Base-by-base conservation (phyloP, 2,888 invertebrate species). In the Thereva unica region DNA sequence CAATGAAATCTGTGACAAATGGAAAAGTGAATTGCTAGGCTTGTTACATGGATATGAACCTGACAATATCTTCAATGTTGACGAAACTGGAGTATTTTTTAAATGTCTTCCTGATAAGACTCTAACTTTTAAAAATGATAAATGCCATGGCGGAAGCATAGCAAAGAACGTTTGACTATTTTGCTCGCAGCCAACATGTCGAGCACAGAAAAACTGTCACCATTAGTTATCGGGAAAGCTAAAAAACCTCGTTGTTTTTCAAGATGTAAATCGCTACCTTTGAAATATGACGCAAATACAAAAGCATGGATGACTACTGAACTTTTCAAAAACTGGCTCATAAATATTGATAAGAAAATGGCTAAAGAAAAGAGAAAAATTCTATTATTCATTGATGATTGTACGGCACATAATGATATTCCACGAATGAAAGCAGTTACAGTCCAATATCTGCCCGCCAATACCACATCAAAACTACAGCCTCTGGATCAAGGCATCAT, bases 71-170 rank as follows among this genome's bases (percentile, higher is more conserved):
- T 63, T 44, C 4, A 70, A 69, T 50, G 57, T 64, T 4, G 74
- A 75, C 70, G 76, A 75, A 71, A 74, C 71, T 52, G 73, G 71
- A 4, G 64, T 76, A 40, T 75, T 74, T 70, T 75, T 74, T 65
- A 67, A 72, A 56, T 71, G 71, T 40, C 67, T 75, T 59, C 74
- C 74, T 34, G 66, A 73, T 50, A 75, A 76, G 73, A 75, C 73
- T n/a, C 9, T 74, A 42, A 68, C 71, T 8, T 68, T 74, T 5
- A 75, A 73, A 72, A 66, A 56, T 50, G 73, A 74, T 55, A 71
- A 71, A 67, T 76, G 73, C 64, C 12, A 56, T 10, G 74, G 73
- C 54, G 75, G 74, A n/a, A 75, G 75, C 38, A 72, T 34, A 68
- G 70, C 3, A 76, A 75, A 69, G 72, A 75, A 49, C 67, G 73